Percentiles rank a stretch among this genome's conserved stretches.
phyloP scores from a whole-genome alignment of 2,113 vertebrate species.

The Pongo abelii region DNA sequence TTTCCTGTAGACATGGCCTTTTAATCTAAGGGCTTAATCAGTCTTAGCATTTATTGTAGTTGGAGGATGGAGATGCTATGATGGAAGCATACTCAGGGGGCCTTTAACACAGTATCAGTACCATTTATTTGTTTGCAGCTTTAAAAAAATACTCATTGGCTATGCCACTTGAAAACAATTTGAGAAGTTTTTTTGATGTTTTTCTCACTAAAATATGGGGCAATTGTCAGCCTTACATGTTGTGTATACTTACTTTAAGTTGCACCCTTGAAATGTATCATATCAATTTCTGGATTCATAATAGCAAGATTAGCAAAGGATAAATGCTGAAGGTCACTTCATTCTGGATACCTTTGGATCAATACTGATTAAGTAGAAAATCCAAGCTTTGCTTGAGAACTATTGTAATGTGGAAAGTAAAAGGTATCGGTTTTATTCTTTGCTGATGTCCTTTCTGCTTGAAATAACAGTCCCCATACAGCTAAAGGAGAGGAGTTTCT shows the following conservation, averaged over 20 bases:
- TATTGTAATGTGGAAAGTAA: not conserved
- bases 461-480: not conserved
- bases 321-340: no score
- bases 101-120: not conserved
- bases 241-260: not conserved
- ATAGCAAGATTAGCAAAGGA: not conserved
- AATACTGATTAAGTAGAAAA: accelerated
- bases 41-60: not conserved
- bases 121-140: not conserved
- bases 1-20: slow-evolving; percentile 56
- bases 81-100: not conserved
- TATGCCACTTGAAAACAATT: not conserved
- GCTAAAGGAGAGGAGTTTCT: not conserved
- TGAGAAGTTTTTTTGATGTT: not conserved
- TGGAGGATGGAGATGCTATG: not conserved
- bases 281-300: not conserved
- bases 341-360: not conserved
- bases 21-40: slow-evolving; percentile 35
- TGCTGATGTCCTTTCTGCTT: not conserved
- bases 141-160: not conserved
- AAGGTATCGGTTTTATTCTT: accelerated
- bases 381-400: not conserved
- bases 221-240: not conserved
- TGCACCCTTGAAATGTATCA: not conserved
- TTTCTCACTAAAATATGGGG: not conserved